phyloP scores from a whole-genome alignment of 1,140 invertebrate genomes.

The Macrosteles quadrilineatus region DNA sequence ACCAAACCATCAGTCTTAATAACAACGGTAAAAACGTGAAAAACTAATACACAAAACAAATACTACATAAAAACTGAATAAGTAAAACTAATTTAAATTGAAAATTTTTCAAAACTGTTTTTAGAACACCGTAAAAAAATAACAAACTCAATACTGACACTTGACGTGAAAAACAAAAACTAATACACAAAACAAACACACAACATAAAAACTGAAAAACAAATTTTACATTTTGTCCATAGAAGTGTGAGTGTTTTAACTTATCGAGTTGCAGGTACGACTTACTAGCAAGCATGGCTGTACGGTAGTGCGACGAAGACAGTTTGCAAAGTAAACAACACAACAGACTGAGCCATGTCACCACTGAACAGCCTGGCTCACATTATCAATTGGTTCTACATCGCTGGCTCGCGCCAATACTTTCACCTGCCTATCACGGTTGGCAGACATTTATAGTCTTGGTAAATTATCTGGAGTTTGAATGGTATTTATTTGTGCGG shows the following conservation, averaged over 20 bases:
- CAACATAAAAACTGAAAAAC: background rate
- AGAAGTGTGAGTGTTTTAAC: background rate
- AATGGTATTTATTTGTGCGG: no score
- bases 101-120: no score
- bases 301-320: background rate
- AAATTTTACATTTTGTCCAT: background rate
- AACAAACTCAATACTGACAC: background rate
- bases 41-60: no score
- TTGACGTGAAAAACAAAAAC: background rate
- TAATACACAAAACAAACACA: background rate
- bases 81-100: no score
- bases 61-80: no score
- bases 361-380: background rate
- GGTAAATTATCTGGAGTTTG: no score
- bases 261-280: background rate
- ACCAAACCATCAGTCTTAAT: no score
- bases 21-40: no score
- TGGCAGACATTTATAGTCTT: no score
- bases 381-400: constrained; percentile 27
- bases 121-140: background rate
- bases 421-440: no score
- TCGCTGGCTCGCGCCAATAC: background rate
- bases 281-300: background rate
- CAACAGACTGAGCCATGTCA: no score
- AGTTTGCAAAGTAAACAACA: no score